phyloP scores from a whole-genome alignment of 1,140 invertebrate species.

The Hypsibius dujardini region DNA sequence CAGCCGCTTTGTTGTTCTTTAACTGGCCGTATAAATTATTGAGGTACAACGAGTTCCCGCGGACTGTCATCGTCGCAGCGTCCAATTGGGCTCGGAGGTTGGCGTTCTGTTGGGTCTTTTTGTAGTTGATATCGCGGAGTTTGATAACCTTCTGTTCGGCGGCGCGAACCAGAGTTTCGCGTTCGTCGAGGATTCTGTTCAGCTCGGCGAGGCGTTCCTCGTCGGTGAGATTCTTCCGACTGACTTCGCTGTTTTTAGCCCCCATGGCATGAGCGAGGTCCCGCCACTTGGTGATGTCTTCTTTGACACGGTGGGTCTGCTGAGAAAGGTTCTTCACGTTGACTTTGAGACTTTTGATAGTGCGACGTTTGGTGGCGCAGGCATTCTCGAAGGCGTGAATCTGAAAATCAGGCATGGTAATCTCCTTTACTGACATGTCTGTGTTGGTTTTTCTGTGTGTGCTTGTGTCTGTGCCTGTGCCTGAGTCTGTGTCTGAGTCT shows the following conservation, averaged over 20 bases:
- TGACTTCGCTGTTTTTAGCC: not conserved
- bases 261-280: not conserved
- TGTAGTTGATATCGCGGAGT: not conserved
- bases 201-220: constrained; percentile 2
- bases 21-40: not conserved
- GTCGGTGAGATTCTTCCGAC: not conserved
- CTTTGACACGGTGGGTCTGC: not conserved
- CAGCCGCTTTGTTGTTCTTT: not conserved
- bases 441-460: too few species aligned
- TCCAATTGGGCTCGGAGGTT: not conserved
- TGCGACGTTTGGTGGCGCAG: not conserved
- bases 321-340: not conserved
- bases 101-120: not conserved
- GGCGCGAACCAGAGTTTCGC: not conserved
- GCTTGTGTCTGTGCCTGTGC: too few species aligned
- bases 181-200: constrained; percentile 8
- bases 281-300: not conserved
- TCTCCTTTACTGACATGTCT: too few species aligned
- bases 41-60: not conserved
- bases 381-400: not conserved
- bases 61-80: not conserved
- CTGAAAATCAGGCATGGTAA: not conserved
- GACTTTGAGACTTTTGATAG: not conserved
- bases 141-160: not conserved
- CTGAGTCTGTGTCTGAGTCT: too few species aligned